Conservation (phyloP, 2,888 invertebrate genomes). For the Slavum lentiscoides region DNA sequence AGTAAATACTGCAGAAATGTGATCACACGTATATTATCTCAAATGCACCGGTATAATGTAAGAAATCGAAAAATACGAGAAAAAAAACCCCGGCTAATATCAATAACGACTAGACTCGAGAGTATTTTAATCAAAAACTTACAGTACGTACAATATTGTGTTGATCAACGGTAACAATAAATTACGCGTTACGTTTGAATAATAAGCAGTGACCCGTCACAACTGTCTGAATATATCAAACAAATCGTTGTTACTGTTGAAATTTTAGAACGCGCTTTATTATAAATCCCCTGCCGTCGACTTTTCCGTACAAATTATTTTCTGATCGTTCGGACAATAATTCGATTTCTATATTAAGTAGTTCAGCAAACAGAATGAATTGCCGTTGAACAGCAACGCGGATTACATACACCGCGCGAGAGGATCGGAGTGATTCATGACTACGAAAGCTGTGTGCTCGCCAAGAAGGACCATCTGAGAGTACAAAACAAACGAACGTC, state of each 20-base stretch:
- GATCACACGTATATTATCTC: not conserved
- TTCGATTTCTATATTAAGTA: not conserved
- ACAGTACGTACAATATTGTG: too few species aligned
- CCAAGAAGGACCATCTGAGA: not conserved
- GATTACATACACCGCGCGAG: not conserved
- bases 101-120: not conserved
- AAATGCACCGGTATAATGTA: not conserved
- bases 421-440: not conserved
- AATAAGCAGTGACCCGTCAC: not conserved
- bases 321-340: not conserved
- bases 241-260: too few species aligned
- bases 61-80: too few species aligned
- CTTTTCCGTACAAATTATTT: not conserved
- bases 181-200: not conserved
- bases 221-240: too few species aligned
- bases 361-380: not conserved
- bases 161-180: too few species aligned
- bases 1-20: not conserved
- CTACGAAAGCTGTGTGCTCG: not conserved
- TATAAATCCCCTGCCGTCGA: not conserved
- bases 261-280: not conserved
- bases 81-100: not conserved
- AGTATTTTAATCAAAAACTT: not conserved
- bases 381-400: not conserved
- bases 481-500: not conserved